Evolutionary conservation across 2,113 vertebrate genomes (phyloP), one percentile per base, ranked within the genome.

Genomic region (Gymnocephalus cernua): DNA sequence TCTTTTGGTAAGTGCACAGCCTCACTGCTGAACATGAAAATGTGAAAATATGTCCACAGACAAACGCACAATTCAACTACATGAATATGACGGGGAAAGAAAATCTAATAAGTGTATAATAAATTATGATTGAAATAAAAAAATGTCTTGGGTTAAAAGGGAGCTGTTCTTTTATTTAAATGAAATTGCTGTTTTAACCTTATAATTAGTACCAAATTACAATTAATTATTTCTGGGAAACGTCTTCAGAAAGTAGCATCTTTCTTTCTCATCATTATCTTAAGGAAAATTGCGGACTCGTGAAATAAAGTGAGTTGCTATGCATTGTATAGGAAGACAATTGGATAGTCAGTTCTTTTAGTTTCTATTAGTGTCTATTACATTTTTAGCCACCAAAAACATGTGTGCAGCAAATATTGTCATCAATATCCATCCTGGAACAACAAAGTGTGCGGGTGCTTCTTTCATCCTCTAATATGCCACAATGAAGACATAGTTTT

Each of bases 401-500:
- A 70, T 77, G 56, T 71, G 11, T 44, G 16, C 57, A 59, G 38
- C 32, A 69, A 50, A 56, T 75, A 53, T 21, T 44, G 45, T 66
- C 69, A 74, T 75, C 70, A 56, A 44, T 65, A 63, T 56, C 32
- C 15, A 14, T 88, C 77, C 65, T 74, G 68, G 27, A 84, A 85
- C 71, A 84, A 87, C 69, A 88, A 83, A 82, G 78, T 4, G 15
- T 12, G 63, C 23, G 14, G 25, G 15, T 21, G 45, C 56, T 56
- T 57, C 47, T 81, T 66, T 84, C 71, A 62, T 72, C 78, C 53
- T 51, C 35, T 69, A 21, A 83, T 77, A 47, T 14, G 2, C 76
- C 69, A 86, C 78, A 81, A 80, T 79, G 79, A 86, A 76, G 67
- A 57, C 76, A 73, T 70, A 71, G 66, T 77, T 87, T 63, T 80